Evolutionary conservation across 2,888 invertebrate species (phyloP).

Genomic region (Microdon myrmicae): DNA sequence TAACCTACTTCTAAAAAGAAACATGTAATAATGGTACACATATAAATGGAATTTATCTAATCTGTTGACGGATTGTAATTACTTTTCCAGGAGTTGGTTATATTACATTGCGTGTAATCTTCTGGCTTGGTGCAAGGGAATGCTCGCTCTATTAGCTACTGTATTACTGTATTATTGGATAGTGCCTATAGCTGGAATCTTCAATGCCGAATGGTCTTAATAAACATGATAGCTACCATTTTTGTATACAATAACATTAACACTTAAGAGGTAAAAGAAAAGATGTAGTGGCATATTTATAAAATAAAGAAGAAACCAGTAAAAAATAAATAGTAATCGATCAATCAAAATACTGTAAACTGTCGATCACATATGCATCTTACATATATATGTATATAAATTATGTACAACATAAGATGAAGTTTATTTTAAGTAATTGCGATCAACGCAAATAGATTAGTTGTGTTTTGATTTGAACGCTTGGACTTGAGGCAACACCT

Average conservation of each 20-base stretch:
- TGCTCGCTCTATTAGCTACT: not conserved
- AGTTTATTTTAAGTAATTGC: not conserved
- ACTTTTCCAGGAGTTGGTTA: conserved; percentile 16
- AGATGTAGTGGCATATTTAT: conserved; percentile 6
- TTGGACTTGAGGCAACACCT: conserved; percentile 15
- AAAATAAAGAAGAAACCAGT: not conserved
- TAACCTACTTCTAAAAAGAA: conserved; percentile 49
- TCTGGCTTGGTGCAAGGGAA: conserved; percentile 8
- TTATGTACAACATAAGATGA: too few species aligned
- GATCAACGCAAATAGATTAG: conserved; percentile 16
- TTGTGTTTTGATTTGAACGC: conserved; percentile 15
- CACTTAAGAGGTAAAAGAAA: not conserved
- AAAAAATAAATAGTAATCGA: conserved; percentile 1
- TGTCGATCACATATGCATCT: conserved; percentile 20
- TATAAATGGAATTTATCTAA: conserved; percentile 47
- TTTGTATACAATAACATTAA: not conserved
- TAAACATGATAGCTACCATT: not conserved
- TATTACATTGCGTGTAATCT: conserved; percentile 14
- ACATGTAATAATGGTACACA: conserved; percentile 38
- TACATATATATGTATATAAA: too few species aligned
- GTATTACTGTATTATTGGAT: not conserved
- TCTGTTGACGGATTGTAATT: conserved; percentile 48
- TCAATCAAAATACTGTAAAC: not conserved
- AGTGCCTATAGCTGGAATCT: not conserved
- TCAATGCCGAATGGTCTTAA: not conserved